Conservation (phyloP, 2,888 invertebrate genomes). For the Himalopsyche tibetana region DNA sequence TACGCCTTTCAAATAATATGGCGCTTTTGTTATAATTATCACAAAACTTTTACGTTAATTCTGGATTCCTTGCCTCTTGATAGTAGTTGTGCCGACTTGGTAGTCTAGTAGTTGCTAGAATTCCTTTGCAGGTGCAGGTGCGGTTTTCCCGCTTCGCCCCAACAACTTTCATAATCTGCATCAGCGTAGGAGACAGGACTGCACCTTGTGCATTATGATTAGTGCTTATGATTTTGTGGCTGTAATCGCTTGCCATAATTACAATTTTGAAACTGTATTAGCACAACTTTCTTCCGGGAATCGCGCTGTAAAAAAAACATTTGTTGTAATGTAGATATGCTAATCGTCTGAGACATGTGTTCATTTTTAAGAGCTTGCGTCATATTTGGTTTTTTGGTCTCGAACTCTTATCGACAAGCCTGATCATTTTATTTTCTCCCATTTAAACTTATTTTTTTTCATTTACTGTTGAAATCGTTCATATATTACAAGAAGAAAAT, state of each 20-base stretch:
- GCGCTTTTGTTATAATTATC: background rate
- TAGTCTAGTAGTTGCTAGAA: background rate
- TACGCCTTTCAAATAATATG: background rate
- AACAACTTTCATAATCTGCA: slow-evolving; percentile 26
- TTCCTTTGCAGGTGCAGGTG: slow-evolving; percentile 25
- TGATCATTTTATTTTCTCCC: too few relatives aligned
- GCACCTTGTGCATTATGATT: slow-evolving; percentile 29
- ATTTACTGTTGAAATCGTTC: too few relatives aligned
- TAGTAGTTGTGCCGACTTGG: background rate
- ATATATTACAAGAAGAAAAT: too few relatives aligned
- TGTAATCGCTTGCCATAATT: slow-evolving; percentile 1
- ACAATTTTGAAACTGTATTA: too few relatives aligned
- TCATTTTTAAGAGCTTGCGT: too few relatives aligned
- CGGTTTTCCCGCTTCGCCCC: slow-evolving; percentile 14
- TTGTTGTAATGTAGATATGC: too few relatives aligned
- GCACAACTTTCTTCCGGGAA: too few relatives aligned
- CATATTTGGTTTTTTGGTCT: too few relatives aligned
- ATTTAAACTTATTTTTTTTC: too few relatives aligned
- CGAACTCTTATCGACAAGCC: too few relatives aligned
- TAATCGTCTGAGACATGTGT: too few relatives aligned
- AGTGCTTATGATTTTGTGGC: slow-evolving; percentile 2
- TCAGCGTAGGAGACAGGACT: background rate
- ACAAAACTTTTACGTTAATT: background rate
- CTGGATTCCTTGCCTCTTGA: background rate
- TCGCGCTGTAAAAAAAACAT: too few relatives aligned